phyloP scores from a whole-genome alignment of 2,888 invertebrate species.

The Drosophila cracens region DNA sequence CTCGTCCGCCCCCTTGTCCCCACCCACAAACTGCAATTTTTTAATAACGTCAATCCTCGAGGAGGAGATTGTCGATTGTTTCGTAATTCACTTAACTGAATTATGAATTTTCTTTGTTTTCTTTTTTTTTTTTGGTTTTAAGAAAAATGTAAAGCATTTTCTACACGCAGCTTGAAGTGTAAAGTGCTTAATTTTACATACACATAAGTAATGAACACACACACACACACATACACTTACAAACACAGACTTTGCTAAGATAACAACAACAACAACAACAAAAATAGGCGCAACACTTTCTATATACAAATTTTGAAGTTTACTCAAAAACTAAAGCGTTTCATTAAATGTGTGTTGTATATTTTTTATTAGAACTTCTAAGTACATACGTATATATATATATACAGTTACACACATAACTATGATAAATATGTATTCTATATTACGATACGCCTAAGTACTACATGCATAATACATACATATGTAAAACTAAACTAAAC shows the following conservation, averaged over 20 bases:
- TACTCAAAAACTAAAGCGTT: conserved; percentile 64
- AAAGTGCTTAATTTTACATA: conserved; percentile 41
- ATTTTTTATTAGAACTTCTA: conserved; percentile 58
- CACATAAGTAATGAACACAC: conserved; percentile 38
- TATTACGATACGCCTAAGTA: conserved; percentile 28
- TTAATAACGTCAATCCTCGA: conserved; percentile 23
- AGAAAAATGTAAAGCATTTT: conserved; percentile 51
- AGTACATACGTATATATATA: conserved; percentile 32
- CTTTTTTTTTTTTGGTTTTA: conserved; percentile 21
- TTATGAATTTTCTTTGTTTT: conserved; percentile 18
- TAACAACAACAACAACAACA: conserved; percentile 13
- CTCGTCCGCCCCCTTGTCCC: conserved; percentile 17
- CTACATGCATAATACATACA: conserved; percentile 27
- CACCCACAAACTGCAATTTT: conserved; percentile 16
- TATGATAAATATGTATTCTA: conserved; percentile 30
- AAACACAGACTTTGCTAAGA: conserved; percentile 27
- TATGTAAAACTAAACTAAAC: conserved; percentile 43
- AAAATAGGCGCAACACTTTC: conserved; percentile 30
- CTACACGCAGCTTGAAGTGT: conserved; percentile 63
- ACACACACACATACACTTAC: conserved; percentile 29
- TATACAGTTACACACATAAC: conserved; percentile 17
- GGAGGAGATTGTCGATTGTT: conserved; percentile 29
- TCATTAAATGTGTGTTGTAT: conserved; percentile 76
- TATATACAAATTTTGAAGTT: conserved; percentile 40
- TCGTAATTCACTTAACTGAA: conserved; percentile 30